phyloP scores from a whole-genome alignment of 1,140 invertebrate species.

The Drosophila willistoni region DNA sequence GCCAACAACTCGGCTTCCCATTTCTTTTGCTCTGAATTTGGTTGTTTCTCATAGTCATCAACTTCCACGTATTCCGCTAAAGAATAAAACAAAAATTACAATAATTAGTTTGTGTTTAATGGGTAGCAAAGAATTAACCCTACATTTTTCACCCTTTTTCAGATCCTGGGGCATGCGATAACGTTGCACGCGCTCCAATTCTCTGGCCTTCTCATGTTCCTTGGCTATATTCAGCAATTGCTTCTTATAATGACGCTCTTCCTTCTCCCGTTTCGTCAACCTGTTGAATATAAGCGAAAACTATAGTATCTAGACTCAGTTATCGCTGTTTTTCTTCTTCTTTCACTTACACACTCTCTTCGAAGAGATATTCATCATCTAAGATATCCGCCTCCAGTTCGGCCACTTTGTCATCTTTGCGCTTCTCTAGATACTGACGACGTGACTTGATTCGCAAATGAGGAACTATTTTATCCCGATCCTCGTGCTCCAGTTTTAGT shows the following conservation, averaged over 20 bases:
- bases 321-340: neutral
- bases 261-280: constrained; percentile 93
- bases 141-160: constrained; percentile 87
- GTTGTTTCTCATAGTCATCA: constrained; percentile 92
- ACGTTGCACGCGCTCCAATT: constrained; percentile 95
- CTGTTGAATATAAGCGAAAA: constrained; percentile 83
- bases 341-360: constrained; percentile 90
- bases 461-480: constrained; percentile 93
- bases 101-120: constrained; percentile 66
- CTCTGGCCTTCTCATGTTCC: constrained; percentile 96
- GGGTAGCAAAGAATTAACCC: constrained; percentile 18
- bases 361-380: constrained; percentile 99
- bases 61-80: constrained; percentile 91
- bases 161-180: constrained; percentile 96
- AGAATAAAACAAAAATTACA: neutral
- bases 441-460: constrained; percentile 95
- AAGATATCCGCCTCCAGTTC: constrained; percentile 97
- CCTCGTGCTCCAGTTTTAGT: constrained; percentile 93
- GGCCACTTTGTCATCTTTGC: constrained; percentile 97
- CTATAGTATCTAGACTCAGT: neutral
- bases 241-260: constrained; percentile 95
- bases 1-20: constrained; percentile 99
- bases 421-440: constrained; percentile 96
- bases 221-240: constrained; percentile 95
- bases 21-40: constrained; percentile 97